A percentile compares a stretch with the other conserved stretches of the same genome.
These are phyloP conservation scores for Eulemur coronatus DNA, from an alignment of 2,797 vertebrate species.

Conservation along the genomic window DNA sequence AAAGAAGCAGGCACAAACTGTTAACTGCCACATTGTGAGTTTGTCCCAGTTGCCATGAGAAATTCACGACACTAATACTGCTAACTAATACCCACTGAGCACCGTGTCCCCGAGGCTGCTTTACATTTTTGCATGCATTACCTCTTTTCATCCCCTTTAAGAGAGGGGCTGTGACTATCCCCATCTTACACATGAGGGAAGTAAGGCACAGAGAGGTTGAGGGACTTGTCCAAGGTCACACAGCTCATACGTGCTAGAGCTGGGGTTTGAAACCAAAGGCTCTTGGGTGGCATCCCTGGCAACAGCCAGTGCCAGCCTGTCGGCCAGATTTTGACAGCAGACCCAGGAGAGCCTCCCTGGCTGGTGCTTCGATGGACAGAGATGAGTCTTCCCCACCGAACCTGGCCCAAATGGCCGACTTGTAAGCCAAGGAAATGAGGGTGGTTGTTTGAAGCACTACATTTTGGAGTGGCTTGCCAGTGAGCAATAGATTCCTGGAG, in stretches of 20 bases:
- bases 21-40: too few species aligned
- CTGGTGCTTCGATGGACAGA: not conserved
- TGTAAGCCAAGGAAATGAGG: not conserved
- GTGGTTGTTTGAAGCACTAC: not conserved
- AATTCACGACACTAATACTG: fast-evolving
- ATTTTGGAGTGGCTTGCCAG: not conserved
- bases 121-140: not conserved
- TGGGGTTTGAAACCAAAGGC: not conserved
- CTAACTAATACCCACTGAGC: too few species aligned
- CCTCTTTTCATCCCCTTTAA: not conserved
- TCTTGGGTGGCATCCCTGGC: not conserved
- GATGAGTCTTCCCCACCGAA: not conserved
- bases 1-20: not conserved
- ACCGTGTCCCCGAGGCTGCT: fast-evolving
- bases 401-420: not conserved
- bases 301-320: not conserved
- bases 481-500: not conserved
- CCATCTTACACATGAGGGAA: not conserved
- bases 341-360: not conserved
- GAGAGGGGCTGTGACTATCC: not conserved
- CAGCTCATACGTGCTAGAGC: not conserved
- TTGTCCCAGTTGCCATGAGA: not conserved
- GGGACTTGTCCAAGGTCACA: not conserved
- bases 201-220: not conserved
- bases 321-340: not conserved